Conservation (phyloP, 1,140 invertebrate genomes). For the Drosophila takahashii region DNA sequence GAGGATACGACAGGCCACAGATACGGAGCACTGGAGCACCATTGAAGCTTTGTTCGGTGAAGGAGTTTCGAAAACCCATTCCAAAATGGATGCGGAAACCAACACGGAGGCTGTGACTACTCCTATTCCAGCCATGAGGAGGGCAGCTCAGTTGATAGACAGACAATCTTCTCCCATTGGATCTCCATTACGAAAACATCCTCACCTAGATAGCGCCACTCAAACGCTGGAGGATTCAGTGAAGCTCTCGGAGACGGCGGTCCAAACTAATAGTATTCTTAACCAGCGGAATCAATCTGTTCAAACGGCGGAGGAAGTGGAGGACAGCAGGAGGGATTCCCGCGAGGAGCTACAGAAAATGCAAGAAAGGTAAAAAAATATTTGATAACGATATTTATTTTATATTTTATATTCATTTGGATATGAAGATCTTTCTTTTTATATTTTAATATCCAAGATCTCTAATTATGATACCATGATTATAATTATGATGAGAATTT, state of each 20-base stretch:
- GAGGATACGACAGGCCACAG: slow-evolving; percentile 54
- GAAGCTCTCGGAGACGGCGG: slow-evolving; percentile 46
- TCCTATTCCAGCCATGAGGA: slow-evolving; percentile 65
- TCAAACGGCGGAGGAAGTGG: slow-evolving; percentile 46
- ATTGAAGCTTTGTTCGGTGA: slow-evolving; percentile 72
- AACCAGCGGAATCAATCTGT: slow-evolving; percentile 49
- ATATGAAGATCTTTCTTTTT: too few relatives aligned
- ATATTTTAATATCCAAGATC: too few relatives aligned
- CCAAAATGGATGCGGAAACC: slow-evolving; percentile 50
- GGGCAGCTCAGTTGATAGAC: slow-evolving; percentile 63
- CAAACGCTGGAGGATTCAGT: slow-evolving; percentile 46
- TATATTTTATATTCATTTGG: too few relatives aligned
- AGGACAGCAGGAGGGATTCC: slow-evolving; percentile 4
- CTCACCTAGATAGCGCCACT: slow-evolving; percentile 35
- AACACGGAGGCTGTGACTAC: slow-evolving; percentile 60
- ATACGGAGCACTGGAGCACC: slow-evolving; percentile 80
- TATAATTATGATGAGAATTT: too few relatives aligned
- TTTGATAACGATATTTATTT: too few relatives aligned
- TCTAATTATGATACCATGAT: too few relatives aligned
- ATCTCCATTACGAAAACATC: slow-evolving; percentile 39
- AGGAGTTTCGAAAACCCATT: neutral
- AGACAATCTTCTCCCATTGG: slow-evolving; percentile 72
- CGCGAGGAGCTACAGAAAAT: slow-evolving; percentile 32
- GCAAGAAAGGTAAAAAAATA: slow-evolving; percentile 46
- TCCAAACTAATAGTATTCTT: slow-evolving; percentile 51